Base-by-base conservation (phyloP, 2,797 vertebrate species). In the Lagocephalus sceleratus region DNA sequence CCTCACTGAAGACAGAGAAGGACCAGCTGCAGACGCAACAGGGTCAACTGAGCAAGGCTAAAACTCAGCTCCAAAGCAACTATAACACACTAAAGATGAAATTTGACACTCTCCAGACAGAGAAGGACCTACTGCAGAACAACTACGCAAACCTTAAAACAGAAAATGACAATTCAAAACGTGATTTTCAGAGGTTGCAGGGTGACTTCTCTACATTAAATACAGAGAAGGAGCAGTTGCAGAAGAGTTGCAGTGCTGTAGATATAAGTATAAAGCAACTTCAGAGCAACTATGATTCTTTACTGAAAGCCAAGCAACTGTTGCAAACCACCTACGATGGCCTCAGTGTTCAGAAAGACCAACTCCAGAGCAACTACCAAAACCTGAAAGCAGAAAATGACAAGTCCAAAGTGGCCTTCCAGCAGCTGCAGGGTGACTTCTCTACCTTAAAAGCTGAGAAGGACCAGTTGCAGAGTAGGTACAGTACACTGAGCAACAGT, bases 1-100 rank as follows among this genome's bases (percentile, higher is more conserved):
- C 3, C 2, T 7, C 16, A 20, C 52, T 73, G 45, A 47, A 53
- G 11, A 65, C 17, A 25, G 45, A 62, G 16, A 69, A 17, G 0
- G 12, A 19, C 2, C 16, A 49, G 32, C 3, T 73, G 16, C 54
- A 59, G 51, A 39, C 14, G 6, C 74, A 61, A 22, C 69, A 39
- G 15, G 25, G 16, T 2, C 51, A 49, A 3, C n/a, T 78, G 44
- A 21, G 25, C 29, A 50, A 0, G 0, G 20, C 41, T 5, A 61
- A 20, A 0, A 47, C 46, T 1, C 21, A 56, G 55, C 1, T 76
- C 20, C 23, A 63, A 6, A 32, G 6, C n/a, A 54, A 17, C 19
- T 59, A 42, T 25, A 19, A 15, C 0, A 3, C 5, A n/a, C 12
- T 64, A 22, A 70, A 14, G 41, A 48, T 0, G 21, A 58, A 7